These are phyloP conservation scores for Panzeria rudis DNA, from an alignment of 2,888 invertebrate species.

Conservation along the genomic window DNA sequence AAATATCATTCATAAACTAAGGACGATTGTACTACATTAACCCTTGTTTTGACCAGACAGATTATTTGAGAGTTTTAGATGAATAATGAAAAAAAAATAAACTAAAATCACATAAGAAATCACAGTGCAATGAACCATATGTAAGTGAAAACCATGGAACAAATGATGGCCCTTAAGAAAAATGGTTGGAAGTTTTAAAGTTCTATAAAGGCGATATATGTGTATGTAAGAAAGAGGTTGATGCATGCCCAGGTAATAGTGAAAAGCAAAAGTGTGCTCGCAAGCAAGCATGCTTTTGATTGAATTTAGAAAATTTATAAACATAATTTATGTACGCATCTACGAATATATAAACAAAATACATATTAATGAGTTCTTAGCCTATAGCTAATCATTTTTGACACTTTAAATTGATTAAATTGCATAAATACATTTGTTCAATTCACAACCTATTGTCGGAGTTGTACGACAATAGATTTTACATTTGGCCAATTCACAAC, in stretches of 20 bases:
- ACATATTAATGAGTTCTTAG: no score
- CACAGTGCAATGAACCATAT: conserved; percentile 82
- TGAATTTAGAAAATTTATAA: conserved; percentile 2
- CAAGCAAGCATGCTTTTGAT: not conserved
- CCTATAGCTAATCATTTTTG: no score
- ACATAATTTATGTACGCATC: not conserved
- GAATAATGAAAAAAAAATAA: conserved; percentile 3
- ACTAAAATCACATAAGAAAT: conserved; percentile 74
- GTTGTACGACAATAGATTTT: no score
- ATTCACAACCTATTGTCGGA: no score
- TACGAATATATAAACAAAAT: not conserved
- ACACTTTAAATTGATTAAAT: no score
- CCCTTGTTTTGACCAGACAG: conserved; percentile 3
- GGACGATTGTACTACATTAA: not conserved
- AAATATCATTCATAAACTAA: conserved; percentile 50
- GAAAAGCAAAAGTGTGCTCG: conserved; percentile 10
- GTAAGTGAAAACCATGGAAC: conserved; percentile 68
- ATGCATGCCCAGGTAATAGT: conserved; percentile 24
- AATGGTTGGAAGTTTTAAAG: conserved; percentile 43
- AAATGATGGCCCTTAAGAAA: conserved; percentile 38
- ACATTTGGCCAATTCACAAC: no score
- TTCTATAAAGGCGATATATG: conserved; percentile 11
- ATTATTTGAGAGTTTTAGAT: conserved; percentile 11
- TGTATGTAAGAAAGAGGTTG: conserved; percentile 16
- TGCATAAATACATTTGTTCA: no score